These are phyloP conservation scores for Catajapyx aquilonaris DNA, from an alignment of 1,140 invertebrate genomes.

Conservation along the genomic window DNA sequence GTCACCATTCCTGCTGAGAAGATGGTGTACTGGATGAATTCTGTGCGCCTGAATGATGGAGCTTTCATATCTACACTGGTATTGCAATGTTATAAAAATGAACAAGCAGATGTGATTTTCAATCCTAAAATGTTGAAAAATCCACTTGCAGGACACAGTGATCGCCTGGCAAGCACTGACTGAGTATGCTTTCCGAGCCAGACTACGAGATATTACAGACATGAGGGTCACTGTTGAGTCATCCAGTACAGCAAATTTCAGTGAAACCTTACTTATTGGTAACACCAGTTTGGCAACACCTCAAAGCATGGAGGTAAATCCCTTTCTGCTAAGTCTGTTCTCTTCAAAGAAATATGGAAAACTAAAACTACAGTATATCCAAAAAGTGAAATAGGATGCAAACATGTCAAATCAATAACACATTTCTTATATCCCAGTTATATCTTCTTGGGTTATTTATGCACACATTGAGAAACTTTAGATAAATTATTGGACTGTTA, in stretches of 20 bases:
- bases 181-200: conserved; percentile 30
- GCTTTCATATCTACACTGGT: conserved; percentile 35
- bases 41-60: conserved; percentile 29
- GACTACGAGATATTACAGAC: conserved; percentile 32
- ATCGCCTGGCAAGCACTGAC: conserved; percentile 34
- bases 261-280: conserved; percentile 14
- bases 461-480: too few species aligned
- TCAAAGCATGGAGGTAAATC: conserved; percentile 14
- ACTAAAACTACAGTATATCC: too few species aligned
- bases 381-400: too few species aligned
- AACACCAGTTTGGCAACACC: conserved; percentile 14
- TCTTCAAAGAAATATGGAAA: too few species aligned
- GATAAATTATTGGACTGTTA: too few species aligned
- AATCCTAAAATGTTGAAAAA: too few species aligned
- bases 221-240: conserved; percentile 25
- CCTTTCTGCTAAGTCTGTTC: too few species aligned
- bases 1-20: conserved; percentile 20
- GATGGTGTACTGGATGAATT: conserved; percentile 34
- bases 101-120: not conserved
- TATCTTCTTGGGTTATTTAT: too few species aligned
- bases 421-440: too few species aligned
- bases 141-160: conserved; percentile 27
- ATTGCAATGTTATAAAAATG: not conserved
- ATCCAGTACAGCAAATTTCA: conserved; percentile 16
- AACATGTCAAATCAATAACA: too few species aligned